Evolutionary conservation across 2,888 invertebrate genomes (phyloP), one percentile per base, ranked within the genome.

Genomic region (Lissocephala sabroskyi): DNA sequence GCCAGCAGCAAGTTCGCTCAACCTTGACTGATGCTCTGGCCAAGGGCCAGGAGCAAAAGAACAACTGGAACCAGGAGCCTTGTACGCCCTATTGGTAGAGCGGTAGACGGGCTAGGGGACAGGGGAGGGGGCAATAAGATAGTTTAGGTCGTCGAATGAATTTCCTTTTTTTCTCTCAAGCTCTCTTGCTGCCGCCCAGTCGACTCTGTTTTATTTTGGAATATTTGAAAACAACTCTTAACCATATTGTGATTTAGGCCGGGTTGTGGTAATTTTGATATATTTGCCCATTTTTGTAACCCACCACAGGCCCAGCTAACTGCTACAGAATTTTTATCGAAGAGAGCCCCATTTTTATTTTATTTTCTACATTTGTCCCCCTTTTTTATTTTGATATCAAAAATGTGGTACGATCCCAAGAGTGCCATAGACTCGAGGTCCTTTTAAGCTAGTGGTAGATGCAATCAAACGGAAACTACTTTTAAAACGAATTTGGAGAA

Each of bases 51-150:
- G 49, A 64, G 17, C 51, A 58, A 18, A 56, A 41, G 16, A 59
- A 64, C 19, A 44, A 28, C 29, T 60, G 59, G 43, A 58, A 52
- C 36, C 58, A 58, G 33, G 77, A 71, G 41, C 46, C 70, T 5
- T 44, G 51, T 39, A 79, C 79, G 42, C 81, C 82, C 6, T 81
- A 82, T 61, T 82, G 82, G 81, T 81, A 76, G 60, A 59, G 7
- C 23, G 40, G 28, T 16, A 13, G 4, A 29, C 32, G 33, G 30
- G 28, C 36, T 9, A 42, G 43, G n/a, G n/a, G n/a, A n/a, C n/a
- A n/a, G n/a, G n/a, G n/a, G n/a, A n/a, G n/a, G n/a, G n/a, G n/a
- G n/a, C n/a, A n/a, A n/a, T n/a, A n/a, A n/a, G n/a, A n/a, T n/a
- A n/a, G n/a, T n/a, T n/a, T n/a, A n/a, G n/a, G n/a, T n/a, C n/a